Conservation (phyloP, 2,888 invertebrate species). For the Drosophila paracracens region DNA sequence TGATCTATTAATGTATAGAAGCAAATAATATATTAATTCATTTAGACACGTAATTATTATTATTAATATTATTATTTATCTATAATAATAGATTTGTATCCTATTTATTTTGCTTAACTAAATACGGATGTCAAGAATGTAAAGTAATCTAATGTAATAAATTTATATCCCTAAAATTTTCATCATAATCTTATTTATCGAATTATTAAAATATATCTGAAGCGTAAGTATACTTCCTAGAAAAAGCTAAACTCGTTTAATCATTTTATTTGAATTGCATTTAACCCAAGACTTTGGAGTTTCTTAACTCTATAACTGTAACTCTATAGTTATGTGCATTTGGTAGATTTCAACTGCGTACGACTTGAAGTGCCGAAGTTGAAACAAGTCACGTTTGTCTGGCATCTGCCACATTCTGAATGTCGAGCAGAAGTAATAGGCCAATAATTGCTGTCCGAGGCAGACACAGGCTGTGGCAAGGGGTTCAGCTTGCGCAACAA, state of each 20-base stretch:
- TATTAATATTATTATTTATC: not conserved
- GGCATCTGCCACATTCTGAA: slow-evolving; percentile 41
- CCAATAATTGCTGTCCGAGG: slow-evolving; percentile 54
- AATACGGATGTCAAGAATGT: not conserved
- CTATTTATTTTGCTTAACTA: not conserved
- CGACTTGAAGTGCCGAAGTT: not conserved
- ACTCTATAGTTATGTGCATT: not conserved
- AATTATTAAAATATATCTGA: not conserved
- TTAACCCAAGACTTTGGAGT: not conserved
- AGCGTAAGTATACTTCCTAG: not conserved
- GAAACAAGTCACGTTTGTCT: slow-evolving; percentile 48
- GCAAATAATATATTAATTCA: not conserved
- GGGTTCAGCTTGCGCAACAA: slow-evolving; percentile 52
- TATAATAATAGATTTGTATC: not conserved
- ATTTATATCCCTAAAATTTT: not conserved
- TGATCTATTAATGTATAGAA: not conserved
- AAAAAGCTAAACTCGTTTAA: not conserved
- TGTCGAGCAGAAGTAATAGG: slow-evolving; percentile 44
- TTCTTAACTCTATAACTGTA: not conserved
- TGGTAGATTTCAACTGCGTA: not conserved
- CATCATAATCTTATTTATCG: not conserved
- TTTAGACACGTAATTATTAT: not conserved
- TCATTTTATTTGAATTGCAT: not conserved
- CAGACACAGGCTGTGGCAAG: slow-evolving; percentile 45
- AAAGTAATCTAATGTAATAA: not conserved